phyloP scores from a whole-genome alignment of 2,888 invertebrate genomes.

The Chaetogeoica ovagalla region DNA sequence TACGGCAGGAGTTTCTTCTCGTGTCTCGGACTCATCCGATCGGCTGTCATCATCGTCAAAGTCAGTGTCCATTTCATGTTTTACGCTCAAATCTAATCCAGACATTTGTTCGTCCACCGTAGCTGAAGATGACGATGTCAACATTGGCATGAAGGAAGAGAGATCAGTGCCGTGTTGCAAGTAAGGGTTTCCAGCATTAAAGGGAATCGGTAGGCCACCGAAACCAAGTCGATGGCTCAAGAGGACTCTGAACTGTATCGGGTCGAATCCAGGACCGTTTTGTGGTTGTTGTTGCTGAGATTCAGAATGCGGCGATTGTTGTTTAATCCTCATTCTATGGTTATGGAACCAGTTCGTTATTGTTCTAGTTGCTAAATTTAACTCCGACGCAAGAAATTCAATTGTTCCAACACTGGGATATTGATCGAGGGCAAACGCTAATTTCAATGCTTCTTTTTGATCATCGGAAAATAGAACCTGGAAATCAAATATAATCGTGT shows the following conservation, averaged over 20 bases:
- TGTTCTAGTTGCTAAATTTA: slow-evolving; percentile 89
- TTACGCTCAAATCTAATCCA: slow-evolving; percentile 81
- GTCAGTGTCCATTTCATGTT: slow-evolving; percentile 67
- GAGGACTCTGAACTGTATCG: slow-evolving; percentile 85
- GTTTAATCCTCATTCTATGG: slow-evolving; percentile 96
- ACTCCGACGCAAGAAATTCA: slow-evolving; percentile 88
- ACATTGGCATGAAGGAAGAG: slow-evolving; percentile 65
- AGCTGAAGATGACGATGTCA: slow-evolving; percentile 59
- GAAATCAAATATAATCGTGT: not conserved
- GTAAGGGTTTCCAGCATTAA: slow-evolving; percentile 71
- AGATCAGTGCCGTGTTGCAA: slow-evolving; percentile 64
- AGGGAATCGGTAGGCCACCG: slow-evolving; percentile 53
- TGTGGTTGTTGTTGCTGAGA: slow-evolving; percentile 64
- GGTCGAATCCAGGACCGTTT: slow-evolving; percentile 74
- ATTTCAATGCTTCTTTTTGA: slow-evolving; percentile 92
- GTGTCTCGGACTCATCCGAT: slow-evolving; percentile 56
- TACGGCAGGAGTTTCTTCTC: slow-evolving; percentile 56
- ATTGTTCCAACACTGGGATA: slow-evolving; percentile 96
- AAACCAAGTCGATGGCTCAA: slow-evolving; percentile 81
- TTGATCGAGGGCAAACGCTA: slow-evolving; percentile 94
- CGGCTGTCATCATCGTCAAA: slow-evolving; percentile 72
- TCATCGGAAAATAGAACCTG: slow-evolving; percentile 90
- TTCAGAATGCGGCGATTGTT: slow-evolving; percentile 78
- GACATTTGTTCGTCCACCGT: slow-evolving; percentile 74
- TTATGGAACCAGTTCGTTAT: slow-evolving; percentile 99